Percentiles rank a stretch among this genome's conserved stretches.
Evolutionary conservation across 2,797 vertebrate genomes (phyloP).

Genomic region (Trematomus bernacchii): DNA sequence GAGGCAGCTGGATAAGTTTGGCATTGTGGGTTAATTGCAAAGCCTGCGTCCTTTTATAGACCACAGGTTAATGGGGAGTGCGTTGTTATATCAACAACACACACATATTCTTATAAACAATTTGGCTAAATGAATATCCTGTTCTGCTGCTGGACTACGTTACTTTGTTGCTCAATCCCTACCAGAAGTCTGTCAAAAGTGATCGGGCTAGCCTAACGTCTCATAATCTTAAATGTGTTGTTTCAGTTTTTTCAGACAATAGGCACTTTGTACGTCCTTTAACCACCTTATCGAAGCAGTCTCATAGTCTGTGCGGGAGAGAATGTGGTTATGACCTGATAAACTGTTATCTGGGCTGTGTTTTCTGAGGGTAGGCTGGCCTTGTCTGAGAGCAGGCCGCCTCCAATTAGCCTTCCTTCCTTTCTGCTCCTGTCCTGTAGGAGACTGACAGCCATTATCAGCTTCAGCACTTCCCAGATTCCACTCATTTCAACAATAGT

Average conservation of each 20-base stretch:
- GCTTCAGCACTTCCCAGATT: conserved; percentile 49
- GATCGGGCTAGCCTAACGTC: background rate
- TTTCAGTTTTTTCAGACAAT: background rate
- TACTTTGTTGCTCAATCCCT: background rate
- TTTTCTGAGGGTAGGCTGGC: conserved; percentile 23
- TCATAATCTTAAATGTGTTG: background rate
- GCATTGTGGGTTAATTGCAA: conserved; percentile 82
- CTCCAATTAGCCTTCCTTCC: conserved; percentile 56
- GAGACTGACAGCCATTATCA: conserved; percentile 44
- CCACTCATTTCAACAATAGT: conserved; percentile 11
- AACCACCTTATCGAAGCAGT: conserved; percentile 5
- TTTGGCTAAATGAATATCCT: conserved; percentile 71
- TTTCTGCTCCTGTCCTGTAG: conserved; percentile 48
- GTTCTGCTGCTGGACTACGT: conserved; percentile 31
- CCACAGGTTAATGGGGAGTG: conserved; percentile 79
- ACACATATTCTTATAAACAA: conserved; percentile 57
- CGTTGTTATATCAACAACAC: conserved; percentile 71
- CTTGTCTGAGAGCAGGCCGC: conserved; percentile 41
- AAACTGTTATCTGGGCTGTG: conserved; percentile 35
- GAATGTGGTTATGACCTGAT: conserved; percentile 29
- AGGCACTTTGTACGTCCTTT: background rate
- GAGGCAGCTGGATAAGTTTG: conserved; percentile 77
- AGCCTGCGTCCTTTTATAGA: conserved; percentile 74
- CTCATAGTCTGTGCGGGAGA: background rate
- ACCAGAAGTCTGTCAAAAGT: background rate